These are phyloP conservation scores for Proteles cristata DNA, from an alignment of 2,113 vertebrate genomes.

Conservation along the genomic window DNA sequence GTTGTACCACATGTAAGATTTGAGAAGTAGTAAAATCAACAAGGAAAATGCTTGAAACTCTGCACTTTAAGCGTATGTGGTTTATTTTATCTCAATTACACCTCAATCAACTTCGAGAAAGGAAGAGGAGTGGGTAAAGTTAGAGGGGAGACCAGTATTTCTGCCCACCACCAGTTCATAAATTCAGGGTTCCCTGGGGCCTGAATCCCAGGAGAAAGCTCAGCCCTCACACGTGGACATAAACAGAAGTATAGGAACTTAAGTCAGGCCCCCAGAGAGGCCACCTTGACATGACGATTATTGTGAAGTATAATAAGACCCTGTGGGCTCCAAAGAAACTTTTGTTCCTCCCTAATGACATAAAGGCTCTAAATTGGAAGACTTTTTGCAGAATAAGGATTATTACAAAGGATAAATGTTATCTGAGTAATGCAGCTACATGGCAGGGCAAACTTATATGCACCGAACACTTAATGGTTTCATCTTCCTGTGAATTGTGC, in stretches of 20 bases:
- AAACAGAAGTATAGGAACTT: background rate
- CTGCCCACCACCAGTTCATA: too few species aligned
- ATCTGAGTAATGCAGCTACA: background rate
- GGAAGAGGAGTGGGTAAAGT: background rate
- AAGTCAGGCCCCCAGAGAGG: background rate
- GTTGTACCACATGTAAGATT: background rate
- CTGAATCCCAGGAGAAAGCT: background rate
- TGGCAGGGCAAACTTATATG: background rate
- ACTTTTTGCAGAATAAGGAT: background rate
- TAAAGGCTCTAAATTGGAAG: background rate
- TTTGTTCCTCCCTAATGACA: background rate
- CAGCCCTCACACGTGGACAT: background rate
- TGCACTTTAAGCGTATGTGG: background rate
- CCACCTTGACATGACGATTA: background rate
- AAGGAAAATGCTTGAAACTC: background rate
- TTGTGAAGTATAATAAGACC: background rate
- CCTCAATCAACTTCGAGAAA: background rate
- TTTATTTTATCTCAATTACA: background rate
- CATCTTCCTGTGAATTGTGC: background rate
- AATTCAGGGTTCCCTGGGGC: background rate
- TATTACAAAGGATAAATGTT: background rate
- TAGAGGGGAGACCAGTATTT: background rate
- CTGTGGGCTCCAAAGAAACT: background rate
- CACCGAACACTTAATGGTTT: background rate
- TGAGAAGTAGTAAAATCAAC: background rate